These are phyloP conservation scores for Monochamus saltuarius DNA, from an alignment of 1,140 invertebrate genomes.

Conservation along the genomic window DNA sequence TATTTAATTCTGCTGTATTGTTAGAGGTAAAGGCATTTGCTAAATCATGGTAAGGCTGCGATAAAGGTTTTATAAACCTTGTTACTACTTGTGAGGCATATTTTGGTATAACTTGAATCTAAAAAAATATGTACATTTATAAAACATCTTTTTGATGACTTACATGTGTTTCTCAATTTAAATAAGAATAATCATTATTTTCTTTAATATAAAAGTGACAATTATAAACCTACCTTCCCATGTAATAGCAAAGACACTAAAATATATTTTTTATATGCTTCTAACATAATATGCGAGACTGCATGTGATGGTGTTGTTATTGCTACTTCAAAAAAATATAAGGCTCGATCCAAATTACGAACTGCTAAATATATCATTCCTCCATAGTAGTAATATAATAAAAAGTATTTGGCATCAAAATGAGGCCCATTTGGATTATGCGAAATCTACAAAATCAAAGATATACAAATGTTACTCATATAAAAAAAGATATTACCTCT, in stretches of 20 bases:
- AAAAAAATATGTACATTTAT: too few species aligned
- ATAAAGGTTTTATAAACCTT: constrained; percentile 88
- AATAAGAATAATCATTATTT: too few species aligned
- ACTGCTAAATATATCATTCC: constrained; percentile 94
- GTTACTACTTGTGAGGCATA: constrained; percentile 88
- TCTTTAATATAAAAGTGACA: not conserved
- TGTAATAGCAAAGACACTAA: constrained; percentile 87
- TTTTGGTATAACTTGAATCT: constrained; percentile 70
- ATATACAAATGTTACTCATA: constrained; percentile 16
- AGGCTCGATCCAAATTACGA: constrained; percentile 88
- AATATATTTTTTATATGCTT: constrained; percentile 96
- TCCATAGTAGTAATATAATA: constrained; percentile 96
- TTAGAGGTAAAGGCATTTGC: constrained; percentile 79
- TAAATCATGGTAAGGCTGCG: constrained; percentile 88
- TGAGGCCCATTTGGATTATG: constrained; percentile 51
- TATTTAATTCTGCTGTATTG: constrained; percentile 70
- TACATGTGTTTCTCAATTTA: too few species aligned
- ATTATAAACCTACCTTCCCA: constrained; percentile 68
- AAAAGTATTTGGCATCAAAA: constrained; percentile 90
- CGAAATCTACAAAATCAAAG: constrained; percentile 31
- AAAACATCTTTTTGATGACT: too few species aligned
- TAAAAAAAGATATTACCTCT: constrained; percentile 60
- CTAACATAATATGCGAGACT: constrained; percentile 94
- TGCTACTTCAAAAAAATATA: constrained; percentile 95
- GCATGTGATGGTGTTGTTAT: constrained; percentile 90